A percentile compares a stretch with the other conserved stretches of the same genome.
phyloP scores from a whole-genome alignment of 2,888 invertebrate genomes.

The Alsophila aescularia region DNA sequence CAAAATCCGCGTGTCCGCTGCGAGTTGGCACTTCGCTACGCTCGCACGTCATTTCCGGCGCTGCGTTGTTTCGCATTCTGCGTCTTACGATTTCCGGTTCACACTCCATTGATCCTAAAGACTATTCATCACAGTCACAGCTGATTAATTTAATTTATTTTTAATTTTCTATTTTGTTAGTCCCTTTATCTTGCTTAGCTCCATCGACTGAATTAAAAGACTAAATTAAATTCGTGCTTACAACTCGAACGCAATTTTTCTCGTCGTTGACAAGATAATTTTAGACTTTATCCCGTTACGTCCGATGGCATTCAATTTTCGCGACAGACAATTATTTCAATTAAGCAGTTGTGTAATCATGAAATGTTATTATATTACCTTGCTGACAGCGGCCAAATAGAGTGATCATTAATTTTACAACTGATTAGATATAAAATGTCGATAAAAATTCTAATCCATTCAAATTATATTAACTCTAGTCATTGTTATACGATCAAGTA shows the following conservation, averaged over 20 bases:
- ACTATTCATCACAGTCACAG: background rate
- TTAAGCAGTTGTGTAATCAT: constrained; percentile 7
- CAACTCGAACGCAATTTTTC: constrained; percentile 15
- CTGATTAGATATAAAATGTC: background rate
- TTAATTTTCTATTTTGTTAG: background rate
- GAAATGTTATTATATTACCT: constrained; percentile 7
- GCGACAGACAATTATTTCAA: constrained; percentile 20
- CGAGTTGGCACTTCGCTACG: constrained; percentile 43
- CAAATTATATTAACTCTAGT: background rate
- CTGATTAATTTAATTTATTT: background rate
- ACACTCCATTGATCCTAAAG: constrained; percentile 24
- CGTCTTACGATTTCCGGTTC: constrained; percentile 54
- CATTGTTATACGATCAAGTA: background rate
- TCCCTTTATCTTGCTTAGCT: constrained; percentile 7
- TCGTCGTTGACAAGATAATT: constrained; percentile 16
- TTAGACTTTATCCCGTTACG: constrained; percentile 14
- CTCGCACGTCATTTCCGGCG: constrained; percentile 59
- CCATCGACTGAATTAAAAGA: constrained; percentile 6
- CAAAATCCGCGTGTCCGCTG: constrained; percentile 10
- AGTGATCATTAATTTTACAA: constrained; percentile 2
- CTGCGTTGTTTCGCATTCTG: constrained; percentile 53
- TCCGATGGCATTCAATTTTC: constrained; percentile 5
- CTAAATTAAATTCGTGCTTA: constrained; percentile 5
- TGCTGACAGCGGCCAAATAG: background rate
- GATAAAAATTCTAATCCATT: background rate